Percentiles rank a stretch among this genome's conserved stretches.
Evolutionary conservation across 2,888 invertebrate genomes (phyloP).

Genomic region (Eupelmus urozonus): DNA sequence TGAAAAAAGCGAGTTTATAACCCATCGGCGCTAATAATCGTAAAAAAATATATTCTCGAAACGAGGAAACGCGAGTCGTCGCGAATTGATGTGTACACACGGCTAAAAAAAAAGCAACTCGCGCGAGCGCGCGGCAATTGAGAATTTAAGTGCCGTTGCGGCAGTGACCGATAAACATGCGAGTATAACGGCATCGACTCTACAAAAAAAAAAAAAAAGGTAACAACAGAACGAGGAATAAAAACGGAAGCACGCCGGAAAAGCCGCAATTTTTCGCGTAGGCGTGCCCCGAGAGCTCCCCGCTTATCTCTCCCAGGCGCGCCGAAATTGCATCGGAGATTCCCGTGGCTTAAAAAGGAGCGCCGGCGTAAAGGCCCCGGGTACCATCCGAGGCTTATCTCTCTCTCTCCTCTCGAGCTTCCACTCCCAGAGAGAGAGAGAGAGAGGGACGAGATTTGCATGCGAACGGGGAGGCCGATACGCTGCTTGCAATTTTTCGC

Average conservation of each 20-base stretch:
- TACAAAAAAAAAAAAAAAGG: slow-evolving; percentile 4
- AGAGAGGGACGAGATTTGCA: too few species aligned
- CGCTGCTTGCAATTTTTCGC: slow-evolving; percentile 10
- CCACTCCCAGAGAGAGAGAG: too few species aligned
- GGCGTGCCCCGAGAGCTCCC: slow-evolving; percentile 2
- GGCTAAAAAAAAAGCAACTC: slow-evolving; percentile 7
- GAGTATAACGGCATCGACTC: background rate
- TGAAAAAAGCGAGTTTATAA: background rate
- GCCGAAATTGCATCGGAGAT: slow-evolving; percentile 45
- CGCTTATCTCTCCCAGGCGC: slow-evolving; percentile 32
- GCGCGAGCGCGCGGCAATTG: slow-evolving; percentile 8
- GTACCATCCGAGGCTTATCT: too few species aligned
- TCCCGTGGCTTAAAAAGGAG: slow-evolving; percentile 14
- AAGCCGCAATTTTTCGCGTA: slow-evolving; percentile 21
- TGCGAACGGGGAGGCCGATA: slow-evolving; percentile 7
- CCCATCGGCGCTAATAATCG: background rate
- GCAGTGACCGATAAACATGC: slow-evolving; percentile 2
- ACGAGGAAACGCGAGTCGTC: slow-evolving; percentile 1
- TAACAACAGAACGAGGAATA: background rate
- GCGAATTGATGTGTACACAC: slow-evolving; percentile 6
- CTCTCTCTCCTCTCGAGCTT: too few species aligned
- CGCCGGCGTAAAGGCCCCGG: too few species aligned
- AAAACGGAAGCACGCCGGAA: background rate
- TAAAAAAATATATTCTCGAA: slow-evolving; percentile 7
- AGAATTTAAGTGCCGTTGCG: slow-evolving; percentile 23